These are phyloP conservation scores for Spilarctia lutea DNA, from an alignment of 2,888 invertebrate species.

Conservation along the genomic window DNA sequence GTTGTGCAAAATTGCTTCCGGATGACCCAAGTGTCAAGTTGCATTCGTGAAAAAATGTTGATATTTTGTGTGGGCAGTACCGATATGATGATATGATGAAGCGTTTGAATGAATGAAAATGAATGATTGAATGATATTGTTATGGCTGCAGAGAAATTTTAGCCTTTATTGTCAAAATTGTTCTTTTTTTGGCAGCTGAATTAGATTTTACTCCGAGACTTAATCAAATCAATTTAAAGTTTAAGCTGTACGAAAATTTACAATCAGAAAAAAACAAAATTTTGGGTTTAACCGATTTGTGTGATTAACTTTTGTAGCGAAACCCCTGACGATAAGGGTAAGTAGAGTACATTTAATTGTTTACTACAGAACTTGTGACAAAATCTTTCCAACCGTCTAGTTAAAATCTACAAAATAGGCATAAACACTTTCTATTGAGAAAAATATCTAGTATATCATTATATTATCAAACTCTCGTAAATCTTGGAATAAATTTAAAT, in stretches of 20 bases:
- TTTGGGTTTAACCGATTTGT: background rate
- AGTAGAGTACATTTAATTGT: background rate
- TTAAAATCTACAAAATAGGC: background rate
- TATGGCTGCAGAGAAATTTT: conserved; percentile 13
- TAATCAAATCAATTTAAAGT: background rate
- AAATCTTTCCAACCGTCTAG: background rate
- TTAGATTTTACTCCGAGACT: background rate
- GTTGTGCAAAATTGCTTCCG: conserved; percentile 62
- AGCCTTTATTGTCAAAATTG: conserved; percentile 13
- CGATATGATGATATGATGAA: conserved; percentile 34
- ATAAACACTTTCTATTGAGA: background rate
- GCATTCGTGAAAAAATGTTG: conserved; percentile 47
- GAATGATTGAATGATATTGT: conserved; percentile 18
- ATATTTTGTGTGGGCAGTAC: conserved; percentile 49
- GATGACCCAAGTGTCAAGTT: conserved; percentile 61
- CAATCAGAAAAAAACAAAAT: background rate
- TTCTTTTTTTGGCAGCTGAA: background rate
- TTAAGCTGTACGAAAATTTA: background rate
- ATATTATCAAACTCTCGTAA: background rate
- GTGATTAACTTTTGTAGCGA: background rate
- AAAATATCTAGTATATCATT: background rate
- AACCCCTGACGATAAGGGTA: no score
- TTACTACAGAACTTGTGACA: no score
- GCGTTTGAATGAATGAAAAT: conserved; percentile 28
- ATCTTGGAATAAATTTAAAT: background rate